Base-by-base conservation (phyloP, 1,140 invertebrate genomes). In the Episyrphus balteatus region DNA sequence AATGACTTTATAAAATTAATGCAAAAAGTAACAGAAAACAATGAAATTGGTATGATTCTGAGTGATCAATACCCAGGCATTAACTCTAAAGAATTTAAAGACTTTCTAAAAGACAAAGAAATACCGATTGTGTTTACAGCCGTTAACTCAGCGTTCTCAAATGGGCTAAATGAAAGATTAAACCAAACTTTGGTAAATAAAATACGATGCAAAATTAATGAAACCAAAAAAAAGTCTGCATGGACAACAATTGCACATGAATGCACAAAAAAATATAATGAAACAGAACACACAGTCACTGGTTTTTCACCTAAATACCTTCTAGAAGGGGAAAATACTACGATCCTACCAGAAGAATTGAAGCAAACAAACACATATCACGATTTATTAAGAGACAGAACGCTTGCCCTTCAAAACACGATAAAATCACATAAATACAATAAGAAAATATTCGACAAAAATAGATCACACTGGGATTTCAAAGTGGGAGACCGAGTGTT, bases 151-250 rank as follows among this genome's bases (percentile, higher is more conserved):
- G 57, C 58, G 12, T 66, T 63, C 42, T 66, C 59, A 19, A 62
- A 58, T 52, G 56, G 61, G n/a, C 42, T 63, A 42, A 66, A 62
- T 30, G 57, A 59, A 52, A 58, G 54, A 58, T 55, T 58, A 41
- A 61, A 62, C 48, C 59, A 59, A 55, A 62, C 54, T 44, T 34
- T 60, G 39, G 56, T 56, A 10, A 62, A 62, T 47, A 62, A 59
- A 59, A 65, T 64, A 15, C 55, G 58, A 57, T 70, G 66, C 47
- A 65, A 44, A 55, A 55, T 65, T 36, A 63, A 68, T 54, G 19
- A 52, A 3, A 42, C 10, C 10, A 6, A 42, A 11, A 30, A 21
- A 13, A 42, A 42, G 30, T 13, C 11, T 13, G 53, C 61, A 38
- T 68, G 64, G 67, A 55, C 66, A 55, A 62, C 56, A 12, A 60